Evolutionary conservation across 2,797 vertebrate genomes (phyloP).

Genomic region (Liparis tanakae): DNA sequence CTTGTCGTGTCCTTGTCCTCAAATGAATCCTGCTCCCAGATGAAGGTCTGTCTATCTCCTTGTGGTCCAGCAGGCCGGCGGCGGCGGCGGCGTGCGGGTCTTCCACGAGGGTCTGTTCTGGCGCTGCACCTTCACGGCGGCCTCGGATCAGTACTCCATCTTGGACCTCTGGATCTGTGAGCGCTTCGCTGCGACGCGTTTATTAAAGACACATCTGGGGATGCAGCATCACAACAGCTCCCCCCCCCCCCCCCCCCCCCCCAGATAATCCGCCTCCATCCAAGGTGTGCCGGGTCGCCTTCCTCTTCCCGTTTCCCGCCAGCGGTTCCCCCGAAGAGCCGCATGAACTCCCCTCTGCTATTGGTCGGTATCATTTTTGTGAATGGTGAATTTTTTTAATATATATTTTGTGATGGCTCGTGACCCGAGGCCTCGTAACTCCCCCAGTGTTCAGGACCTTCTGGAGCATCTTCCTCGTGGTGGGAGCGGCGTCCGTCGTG

Average conservation of each 20-base stretch:
- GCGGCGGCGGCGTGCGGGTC: background rate
- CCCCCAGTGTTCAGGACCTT: slow-evolving; percentile 62
- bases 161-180: slow-evolving; percentile 65
- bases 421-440: background rate
- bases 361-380: slow-evolving; percentile 32
- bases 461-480: slow-evolving; percentile 67
- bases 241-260: background rate
- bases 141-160: slow-evolving; percentile 18
- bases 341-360: slow-evolving; percentile 39
- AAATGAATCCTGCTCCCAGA: too few species aligned
- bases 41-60: background rate
- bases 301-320: slow-evolving; percentile 66
- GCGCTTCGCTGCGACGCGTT: background rate
- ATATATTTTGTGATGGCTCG: background rate
- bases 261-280: slow-evolving; percentile 36
- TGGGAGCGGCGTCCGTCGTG: slow-evolving; percentile 7
- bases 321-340: slow-evolving; percentile 9
- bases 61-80: background rate
- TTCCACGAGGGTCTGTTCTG: slow-evolving; percentile 69
- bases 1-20: too few species aligned
- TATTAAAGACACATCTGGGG: accelerated
- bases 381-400: background rate
- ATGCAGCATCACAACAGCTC: background rate
- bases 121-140: slow-evolving; percentile 46
- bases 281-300: slow-evolving; percentile 50